phyloP scores from a whole-genome alignment of 2,888 invertebrate genomes.

The Leucophenga montana region DNA sequence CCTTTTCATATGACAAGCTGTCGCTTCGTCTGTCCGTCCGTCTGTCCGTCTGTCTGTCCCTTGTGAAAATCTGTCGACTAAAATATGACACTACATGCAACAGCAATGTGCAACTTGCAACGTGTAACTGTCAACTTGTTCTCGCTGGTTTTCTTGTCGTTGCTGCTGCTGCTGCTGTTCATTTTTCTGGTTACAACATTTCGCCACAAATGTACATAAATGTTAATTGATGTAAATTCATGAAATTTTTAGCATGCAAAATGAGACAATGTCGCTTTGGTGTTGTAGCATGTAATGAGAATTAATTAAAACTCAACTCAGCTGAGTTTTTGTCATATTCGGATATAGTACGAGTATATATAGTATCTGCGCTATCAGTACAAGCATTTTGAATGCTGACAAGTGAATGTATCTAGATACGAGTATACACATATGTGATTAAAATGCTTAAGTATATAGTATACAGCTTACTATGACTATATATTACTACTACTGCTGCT shows the following conservation, averaged over 20 bases:
- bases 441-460: too few relatives aligned
- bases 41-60: constrained; percentile 33
- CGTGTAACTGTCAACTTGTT: constrained; percentile 33
- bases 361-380: too few relatives aligned
- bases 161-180: too few relatives aligned
- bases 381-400: too few relatives aligned
- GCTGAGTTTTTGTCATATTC: too few relatives aligned
- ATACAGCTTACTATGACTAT: too few relatives aligned
- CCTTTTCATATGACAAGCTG: constrained; percentile 29
- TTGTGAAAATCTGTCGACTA: constrained; percentile 23
- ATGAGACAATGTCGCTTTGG: too few relatives aligned
- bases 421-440: too few relatives aligned
- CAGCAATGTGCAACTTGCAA: constrained; percentile 25
- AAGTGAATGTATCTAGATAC: too few relatives aligned
- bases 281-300: background rate
- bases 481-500: too few relatives aligned
- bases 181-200: constrained; percentile 3
- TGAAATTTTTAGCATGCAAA: constrained; percentile 3
- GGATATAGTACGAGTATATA: too few relatives aligned
- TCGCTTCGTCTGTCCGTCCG: constrained; percentile 44
- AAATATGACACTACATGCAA: constrained; percentile 8
- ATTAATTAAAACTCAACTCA: background rate
- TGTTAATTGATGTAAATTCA: constrained; percentile 24
- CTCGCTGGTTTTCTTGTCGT: constrained; percentile 20
- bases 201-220: constrained; percentile 21